Evolutionary conservation across 2,888 invertebrate species (phyloP).

Genomic region (Brachypterus glaber): DNA sequence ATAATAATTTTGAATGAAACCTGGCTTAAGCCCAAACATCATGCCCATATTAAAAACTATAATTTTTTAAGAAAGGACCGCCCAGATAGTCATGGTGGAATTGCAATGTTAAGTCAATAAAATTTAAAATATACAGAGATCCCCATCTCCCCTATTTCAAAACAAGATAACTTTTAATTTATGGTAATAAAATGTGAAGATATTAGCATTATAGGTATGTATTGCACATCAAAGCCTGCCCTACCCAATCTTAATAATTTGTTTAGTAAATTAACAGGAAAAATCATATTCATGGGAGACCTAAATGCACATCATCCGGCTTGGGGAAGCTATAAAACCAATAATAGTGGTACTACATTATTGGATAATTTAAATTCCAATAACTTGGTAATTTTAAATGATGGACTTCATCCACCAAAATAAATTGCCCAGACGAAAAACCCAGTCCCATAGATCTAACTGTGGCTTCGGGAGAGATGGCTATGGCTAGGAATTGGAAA

Average conservation of each 20-base stretch:
- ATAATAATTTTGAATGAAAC: too few relatives aligned
- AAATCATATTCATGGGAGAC: background rate
- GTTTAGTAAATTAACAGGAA: background rate
- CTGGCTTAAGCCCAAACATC: too few relatives aligned
- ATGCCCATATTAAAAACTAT: too few relatives aligned
- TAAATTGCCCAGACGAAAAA: background rate
- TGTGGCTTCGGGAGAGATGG: background rate
- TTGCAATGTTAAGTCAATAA: background rate
- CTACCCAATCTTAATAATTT: too few relatives aligned
- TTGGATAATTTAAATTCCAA: background rate
- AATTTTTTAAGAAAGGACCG: background rate
- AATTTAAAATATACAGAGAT: background rate
- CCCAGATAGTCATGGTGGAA: background rate
- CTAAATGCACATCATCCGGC: background rate
- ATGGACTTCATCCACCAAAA: background rate
- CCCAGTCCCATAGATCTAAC: background rate
- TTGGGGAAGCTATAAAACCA: background rate
- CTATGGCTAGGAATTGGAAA: background rate
- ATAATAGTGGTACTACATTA: background rate
- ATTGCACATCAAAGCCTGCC: background rate
- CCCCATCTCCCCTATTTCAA: background rate
- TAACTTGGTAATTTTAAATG: background rate
- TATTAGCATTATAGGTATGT: background rate
- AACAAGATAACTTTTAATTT: background rate
- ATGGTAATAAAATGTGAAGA: background rate